Evolutionary conservation across 2,113 vertebrate species (phyloP), one percentile per base, ranked within the genome.

Genomic region (Cheilinus undulatus): DNA sequence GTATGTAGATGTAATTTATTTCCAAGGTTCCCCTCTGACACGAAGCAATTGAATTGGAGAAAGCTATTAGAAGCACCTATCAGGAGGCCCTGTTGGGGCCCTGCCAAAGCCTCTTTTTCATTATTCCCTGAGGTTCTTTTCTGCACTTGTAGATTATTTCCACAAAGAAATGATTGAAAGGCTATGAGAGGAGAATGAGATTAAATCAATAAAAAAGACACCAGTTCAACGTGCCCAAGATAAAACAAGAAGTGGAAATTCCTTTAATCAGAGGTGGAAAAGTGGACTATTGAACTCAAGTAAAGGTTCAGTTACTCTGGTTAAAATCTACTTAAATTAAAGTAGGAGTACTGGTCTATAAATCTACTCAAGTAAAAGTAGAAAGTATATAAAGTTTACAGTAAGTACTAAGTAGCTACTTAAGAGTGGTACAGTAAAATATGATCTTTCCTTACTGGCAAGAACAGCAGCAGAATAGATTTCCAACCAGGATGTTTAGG

Each of bases 31-130:
- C 17, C 26, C 17, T 6, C 3, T 19, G 59, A 74, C 75, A 84
- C 50, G 73, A 82, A 69, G 40, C 19, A 23, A 23, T 19, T 42
- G 17, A 4, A 27, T 3, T 2, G 34, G 49, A 23, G 6, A 57
- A 28, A 10, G 52, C 22, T 53, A 61, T 59, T 23, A 34, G 24
- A 56, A 58, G 11, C 0, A 68, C 53, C 42, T 14, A 65, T 66
- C n/a, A 60, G 24, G 17, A 69, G 19, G 20, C 34, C 32, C 22
- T 17, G 8, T 30, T 12, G 34, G 34, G 19, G 15, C 27, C 28
- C 17, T 67, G n/a, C 73, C 23, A 63, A 73, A 77, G 50, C 36
- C 52, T 14, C 62, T 11, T 50, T 70, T 58, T 74, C 22, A 71
- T 82, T 75, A 58, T 57, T 53, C 23, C 54, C 10, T 3, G 6